Conservation (phyloP, 2,113 vertebrate species). For the Mellivora capensis region DNA sequence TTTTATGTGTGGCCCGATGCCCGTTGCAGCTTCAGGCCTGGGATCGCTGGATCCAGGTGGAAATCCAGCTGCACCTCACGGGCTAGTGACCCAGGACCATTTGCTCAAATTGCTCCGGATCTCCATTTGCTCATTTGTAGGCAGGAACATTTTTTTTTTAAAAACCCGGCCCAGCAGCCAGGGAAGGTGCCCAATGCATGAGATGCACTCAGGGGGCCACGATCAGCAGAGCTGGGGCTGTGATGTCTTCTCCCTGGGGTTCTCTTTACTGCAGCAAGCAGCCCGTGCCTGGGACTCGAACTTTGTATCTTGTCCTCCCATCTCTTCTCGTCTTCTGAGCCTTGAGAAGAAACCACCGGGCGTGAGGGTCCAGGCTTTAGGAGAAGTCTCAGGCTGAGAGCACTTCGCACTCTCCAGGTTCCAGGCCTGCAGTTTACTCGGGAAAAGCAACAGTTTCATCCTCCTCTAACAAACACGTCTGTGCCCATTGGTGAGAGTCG, state of each 20-base stretch:
- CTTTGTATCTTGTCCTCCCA: neutral
- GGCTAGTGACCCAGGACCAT: neutral
- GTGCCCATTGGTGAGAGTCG: neutral
- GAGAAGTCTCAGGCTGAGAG: neutral
- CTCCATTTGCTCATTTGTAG: neutral
- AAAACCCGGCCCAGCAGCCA: neutral
- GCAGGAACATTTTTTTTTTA: neutral
- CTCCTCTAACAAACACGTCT: neutral
- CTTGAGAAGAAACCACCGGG: neutral
- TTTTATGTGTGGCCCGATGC: accelerated
- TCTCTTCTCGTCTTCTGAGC: neutral
- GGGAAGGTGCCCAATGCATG: accelerated
- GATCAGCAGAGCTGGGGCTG: neutral
- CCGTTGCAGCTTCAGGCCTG: neutral
- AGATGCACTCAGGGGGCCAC: accelerated
- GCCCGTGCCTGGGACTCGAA: too few species aligned
- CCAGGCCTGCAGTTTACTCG: neutral
- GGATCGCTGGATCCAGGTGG: neutral
- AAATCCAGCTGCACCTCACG: neutral
- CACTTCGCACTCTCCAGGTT: accelerated
- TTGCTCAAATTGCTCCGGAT: neutral
- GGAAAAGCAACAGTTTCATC: neutral
- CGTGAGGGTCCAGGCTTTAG: neutral
- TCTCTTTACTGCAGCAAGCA: neutral
- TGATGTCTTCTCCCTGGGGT: neutral